Base-by-base conservation (phyloP, 2,113 vertebrate species). In the Taurulus bubalis region DNA sequence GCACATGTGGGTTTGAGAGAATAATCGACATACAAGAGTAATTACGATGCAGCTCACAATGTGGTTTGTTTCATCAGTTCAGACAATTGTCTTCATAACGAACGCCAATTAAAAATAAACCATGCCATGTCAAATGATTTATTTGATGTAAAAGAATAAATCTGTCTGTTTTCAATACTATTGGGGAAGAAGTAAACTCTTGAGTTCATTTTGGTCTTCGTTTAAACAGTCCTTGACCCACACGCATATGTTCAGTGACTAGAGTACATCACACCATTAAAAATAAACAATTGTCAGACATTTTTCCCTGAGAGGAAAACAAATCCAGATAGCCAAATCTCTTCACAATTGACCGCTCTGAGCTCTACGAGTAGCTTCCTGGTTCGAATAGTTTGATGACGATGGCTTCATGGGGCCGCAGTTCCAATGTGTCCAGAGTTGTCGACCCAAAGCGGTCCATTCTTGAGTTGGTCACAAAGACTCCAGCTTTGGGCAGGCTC, bases 351-450 rank as follows among this genome's bases (percentile, higher is more conserved):
- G 66, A 5, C 0, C 5, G 5, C 22, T 63, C 51, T 87, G 2
- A 28, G 55, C 28, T 32, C 58, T 32, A 91, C 0, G 85, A 87
- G 76, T 89, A 91, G 30, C 73, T 92, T 77, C 90, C 85, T 1
- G 80, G 24, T 51, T 94, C 83, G 51, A 95, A 91, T 65, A 95
- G 86, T 85, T 95, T 95, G 71, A 95, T 90, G 22, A 95, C 89
- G 6, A 95, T 75, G 56, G 93, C 95, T 79, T 96, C 95, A 1
- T 83, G 81, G 3, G 95, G 93, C 53, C 32, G 82, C 28, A 96
- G 66, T 4, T n/a, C 72, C 72, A 96, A 71, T 1, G 60, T 55
- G n/a, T 81, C 30, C 45, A 95, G 91, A 28, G 80, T 65, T 1
- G 85, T 88, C 0, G 89, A 16, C 0, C 94, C 95, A 49, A 89